Conservation (phyloP, 2,888 invertebrate species). For the Iselma pallidipennis region DNA sequence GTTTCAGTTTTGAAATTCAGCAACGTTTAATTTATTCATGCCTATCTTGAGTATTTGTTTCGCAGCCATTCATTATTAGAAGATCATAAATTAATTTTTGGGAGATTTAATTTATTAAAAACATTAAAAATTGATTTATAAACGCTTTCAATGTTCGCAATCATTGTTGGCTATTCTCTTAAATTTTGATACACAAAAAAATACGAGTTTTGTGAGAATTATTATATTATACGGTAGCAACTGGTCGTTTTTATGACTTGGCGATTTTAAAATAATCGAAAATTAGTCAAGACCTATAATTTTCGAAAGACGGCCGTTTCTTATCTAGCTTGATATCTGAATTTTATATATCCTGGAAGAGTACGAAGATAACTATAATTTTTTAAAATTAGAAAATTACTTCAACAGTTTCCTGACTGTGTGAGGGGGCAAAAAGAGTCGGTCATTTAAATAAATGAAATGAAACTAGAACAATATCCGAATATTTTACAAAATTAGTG, state of each 20-base stretch:
- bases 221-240: constrained; percentile 21
- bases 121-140: neutral
- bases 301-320: constrained; percentile 20
- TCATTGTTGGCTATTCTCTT: too few species aligned
- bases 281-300: constrained; percentile 34
- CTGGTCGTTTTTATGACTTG: constrained; percentile 27
- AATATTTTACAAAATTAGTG: too few species aligned
- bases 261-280: constrained; percentile 37
- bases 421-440: neutral
- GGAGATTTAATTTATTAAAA: constrained; percentile 46
- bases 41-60: constrained; percentile 46
- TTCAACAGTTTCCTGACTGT: constrained; percentile 10
- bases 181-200: too few species aligned
- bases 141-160: neutral
- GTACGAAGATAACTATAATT: constrained; percentile 36
- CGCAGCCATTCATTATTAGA: constrained; percentile 46
- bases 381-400: constrained; percentile 41
- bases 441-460: neutral
- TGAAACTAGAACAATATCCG: neutral
- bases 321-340: constrained; percentile 24
- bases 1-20: constrained; percentile 38
- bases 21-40: constrained; percentile 47
- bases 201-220: too few species aligned
- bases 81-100: constrained; percentile 50
- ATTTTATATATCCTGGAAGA: constrained; percentile 29